These are phyloP conservation scores for Isaurus tuberculatus DNA, from an alignment of 92 coral and sea anemone species.

Conservation along the genomic window DNA sequence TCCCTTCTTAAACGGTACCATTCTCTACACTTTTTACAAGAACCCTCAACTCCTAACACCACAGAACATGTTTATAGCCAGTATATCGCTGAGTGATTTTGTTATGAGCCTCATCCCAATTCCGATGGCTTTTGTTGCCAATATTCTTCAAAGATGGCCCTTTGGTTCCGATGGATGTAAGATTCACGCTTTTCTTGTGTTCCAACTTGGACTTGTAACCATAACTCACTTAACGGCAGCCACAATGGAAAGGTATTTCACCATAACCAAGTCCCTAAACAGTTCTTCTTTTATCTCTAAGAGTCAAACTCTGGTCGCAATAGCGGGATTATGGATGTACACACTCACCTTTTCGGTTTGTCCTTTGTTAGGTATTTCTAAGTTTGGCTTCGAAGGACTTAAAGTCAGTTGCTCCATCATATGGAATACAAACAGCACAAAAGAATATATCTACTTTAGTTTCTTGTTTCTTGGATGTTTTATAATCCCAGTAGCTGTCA, in stretches of 20 bases:
- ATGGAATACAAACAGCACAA: slow-evolving; percentile 57
- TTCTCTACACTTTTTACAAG: slow-evolving; percentile 50
- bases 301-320: slow-evolving; percentile 44
- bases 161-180: slow-evolving; percentile 59
- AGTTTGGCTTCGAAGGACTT: slow-evolving; percentile 66
- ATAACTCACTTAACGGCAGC: slow-evolving; percentile 65
- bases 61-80: slow-evolving; percentile 60
- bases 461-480: slow-evolving; percentile 67
- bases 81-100: slow-evolving; percentile 61
- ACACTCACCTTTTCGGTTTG: slow-evolving; percentile 58
- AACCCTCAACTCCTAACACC: slow-evolving; percentile 53
- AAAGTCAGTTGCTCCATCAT: slow-evolving; percentile 68
- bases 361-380: slow-evolving; percentile 69
- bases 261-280: slow-evolving; percentile 56
- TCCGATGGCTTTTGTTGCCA: slow-evolving; percentile 64
- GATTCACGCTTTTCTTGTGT: slow-evolving; percentile 75
- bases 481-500: slow-evolving; percentile 32
- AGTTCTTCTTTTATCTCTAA: slow-evolving; percentile 48
- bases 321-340: slow-evolving; percentile 62
- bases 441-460: slow-evolving; percentile 62
- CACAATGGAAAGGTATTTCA: slow-evolving; percentile 72
- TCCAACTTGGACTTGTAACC: slow-evolving; percentile 68
- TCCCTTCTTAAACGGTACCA: slow-evolving; percentile 55
- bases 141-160: slow-evolving; percentile 58
- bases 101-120: slow-evolving; percentile 58